Evolutionary conservation across 2,113 vertebrate genomes (phyloP).

Genomic region (Lathamus discolor): DNA sequence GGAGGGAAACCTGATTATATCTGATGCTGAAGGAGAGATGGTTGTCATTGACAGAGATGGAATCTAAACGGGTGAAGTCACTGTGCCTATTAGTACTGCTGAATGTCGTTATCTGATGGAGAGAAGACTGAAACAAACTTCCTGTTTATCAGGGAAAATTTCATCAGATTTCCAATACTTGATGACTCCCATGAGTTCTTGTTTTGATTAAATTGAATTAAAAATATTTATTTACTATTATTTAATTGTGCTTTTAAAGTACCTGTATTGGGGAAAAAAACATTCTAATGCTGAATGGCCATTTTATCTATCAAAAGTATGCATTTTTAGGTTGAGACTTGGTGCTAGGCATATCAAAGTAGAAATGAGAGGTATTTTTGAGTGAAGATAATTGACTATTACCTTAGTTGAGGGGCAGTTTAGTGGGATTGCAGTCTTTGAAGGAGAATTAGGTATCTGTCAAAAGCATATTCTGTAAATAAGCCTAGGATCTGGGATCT

Average conservation of each 20-base stretch:
- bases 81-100: background rate
- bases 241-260: background rate
- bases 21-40: background rate
- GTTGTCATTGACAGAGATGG: background rate
- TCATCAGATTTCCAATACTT: background rate
- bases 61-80: background rate
- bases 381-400: background rate
- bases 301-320: background rate
- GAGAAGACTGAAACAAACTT: background rate
- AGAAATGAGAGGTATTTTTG: background rate
- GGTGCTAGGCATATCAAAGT: background rate
- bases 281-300: background rate
- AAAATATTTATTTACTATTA: background rate
- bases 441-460: background rate
- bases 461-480: background rate
- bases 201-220: background rate
- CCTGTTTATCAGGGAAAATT: background rate
- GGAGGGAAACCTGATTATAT: background rate
- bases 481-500: background rate
- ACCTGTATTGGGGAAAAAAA: background rate
- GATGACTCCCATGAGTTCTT: background rate
- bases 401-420: background rate
- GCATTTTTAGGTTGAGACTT: background rate
- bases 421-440: background rate
- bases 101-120: background rate